phyloP scores from a whole-genome alignment of 2,113 vertebrate genomes.

The Chaenogobius annularis region DNA sequence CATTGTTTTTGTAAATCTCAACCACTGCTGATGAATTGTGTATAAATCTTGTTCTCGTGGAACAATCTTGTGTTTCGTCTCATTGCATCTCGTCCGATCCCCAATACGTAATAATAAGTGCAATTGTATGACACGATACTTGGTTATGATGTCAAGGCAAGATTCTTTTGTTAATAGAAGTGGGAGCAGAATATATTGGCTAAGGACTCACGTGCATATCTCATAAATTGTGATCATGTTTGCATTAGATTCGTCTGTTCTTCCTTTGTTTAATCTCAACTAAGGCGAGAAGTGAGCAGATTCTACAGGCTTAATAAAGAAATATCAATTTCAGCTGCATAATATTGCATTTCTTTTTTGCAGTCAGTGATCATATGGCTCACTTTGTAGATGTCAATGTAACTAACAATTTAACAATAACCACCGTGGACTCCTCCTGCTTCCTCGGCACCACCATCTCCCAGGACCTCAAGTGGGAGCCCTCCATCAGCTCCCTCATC shows the following conservation, averaged over 20 bases:
- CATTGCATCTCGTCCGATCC: too few relatives aligned
- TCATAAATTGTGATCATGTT: not conserved
- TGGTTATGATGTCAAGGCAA: not conserved
- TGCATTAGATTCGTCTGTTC: not conserved
- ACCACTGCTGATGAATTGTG: too few relatives aligned
- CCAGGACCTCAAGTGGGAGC: too few relatives aligned
- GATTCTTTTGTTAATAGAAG: not conserved
- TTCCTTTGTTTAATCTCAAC: not conserved
- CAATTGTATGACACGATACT: not conserved
- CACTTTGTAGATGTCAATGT: too few relatives aligned
- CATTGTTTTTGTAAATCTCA: too few relatives aligned
- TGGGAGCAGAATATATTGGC: not conserved
- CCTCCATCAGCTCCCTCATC: too few relatives aligned
- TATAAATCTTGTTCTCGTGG: too few relatives aligned
- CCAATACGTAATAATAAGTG: too few relatives aligned
- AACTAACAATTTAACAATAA: too few relatives aligned
- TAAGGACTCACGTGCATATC: not conserved
- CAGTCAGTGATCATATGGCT: not conserved
- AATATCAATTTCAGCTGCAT: not conserved
- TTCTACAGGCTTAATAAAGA: not conserved
- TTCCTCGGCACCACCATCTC: too few relatives aligned
- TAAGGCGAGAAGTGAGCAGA: not conserved
- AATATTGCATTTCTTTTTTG: not conserved
- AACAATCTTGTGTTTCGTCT: too few relatives aligned
- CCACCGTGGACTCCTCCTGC: too few relatives aligned